Evolutionary conservation across 1,140 invertebrate species (phyloP), one percentile per base, ranked within the genome.

Genomic region (Drosophila ogumai): DNA sequence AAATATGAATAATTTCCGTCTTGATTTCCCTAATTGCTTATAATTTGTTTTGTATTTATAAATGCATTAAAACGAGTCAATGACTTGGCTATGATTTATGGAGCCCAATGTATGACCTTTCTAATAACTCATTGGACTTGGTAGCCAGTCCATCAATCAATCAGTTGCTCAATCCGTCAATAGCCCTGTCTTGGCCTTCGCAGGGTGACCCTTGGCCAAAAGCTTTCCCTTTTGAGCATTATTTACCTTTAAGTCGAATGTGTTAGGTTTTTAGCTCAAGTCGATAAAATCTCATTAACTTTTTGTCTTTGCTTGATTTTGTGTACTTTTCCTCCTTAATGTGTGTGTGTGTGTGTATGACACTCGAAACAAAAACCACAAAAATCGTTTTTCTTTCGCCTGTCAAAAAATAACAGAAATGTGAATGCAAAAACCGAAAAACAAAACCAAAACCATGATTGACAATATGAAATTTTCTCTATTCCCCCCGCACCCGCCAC

Each of bases 211-310:
- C 68, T 72, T 72, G 68, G 54, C 54, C 54, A 72, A 73, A 59
- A 59, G 69, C 69, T 73, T 73, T 72, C 66, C 69, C 67, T 72
- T 72, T 73, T 73, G 52, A 72, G 67, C 67, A 73, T 58, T 73
- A 58, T 73, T 73, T 73, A 59, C 55, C 44, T 72, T 72, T 36
- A 41, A 50, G 44, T 31, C 52, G 40, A 50, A 50, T 22, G 66
- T 49, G 68, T 58, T 68, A 54, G 55, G 31, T 59, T 38, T 67
- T 50, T 40, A 31, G 36, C 64, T 32, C 34, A 17, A 13, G 43
- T 55, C 68, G 44, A 64, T 67, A 68, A 49, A 66, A 87, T 59
- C 80, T 85, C 80, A 86, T 90, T 90, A 90, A 86, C 71, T 59
- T 82, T 81, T 76, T 75, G 60, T 74, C 47, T 76, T 43, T 38